Base-by-base conservation (phyloP, 2,113 vertebrate genomes). In the Pangasianodon gigas region DNA sequence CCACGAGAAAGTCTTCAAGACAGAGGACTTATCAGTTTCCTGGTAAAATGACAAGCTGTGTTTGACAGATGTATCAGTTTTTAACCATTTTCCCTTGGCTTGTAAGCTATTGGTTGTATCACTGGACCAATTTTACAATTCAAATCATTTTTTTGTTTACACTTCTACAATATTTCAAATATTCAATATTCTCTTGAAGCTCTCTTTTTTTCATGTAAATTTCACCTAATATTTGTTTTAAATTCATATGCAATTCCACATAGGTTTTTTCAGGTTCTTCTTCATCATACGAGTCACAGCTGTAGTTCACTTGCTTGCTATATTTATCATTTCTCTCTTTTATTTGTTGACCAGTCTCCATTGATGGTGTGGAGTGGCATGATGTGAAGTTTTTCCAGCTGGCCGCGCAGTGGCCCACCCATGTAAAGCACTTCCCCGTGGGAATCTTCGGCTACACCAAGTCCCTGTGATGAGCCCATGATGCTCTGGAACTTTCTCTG, bases 401-500 rank as follows among this genome's bases (percentile, higher is more conserved):
- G 81, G 96, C 97, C 0, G 96, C 97, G 2, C 97, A 97, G 95
- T 97, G 97, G 96, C 96, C 97, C 77, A 97, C 97, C 0, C 97
- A 97, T 0, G 96, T 97, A 91, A 97, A 97, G 92, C 95, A 97
- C 93, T 96, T 97, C 92, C 97, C 97, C 8, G 95, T 97, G 18
- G 96, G 96, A 87, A 95, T 97, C 90, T 97, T 97, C 0, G 93
- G 96, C 90, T 96, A 96, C 94, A 96, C 93, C 0, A 97, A 97
- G 92, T 93, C 92, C 0, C 90, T 89, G 89, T 96, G 95, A 96
- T 77, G 77, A 26, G 19, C 60, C 26, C 3, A 2, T 8, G 46
- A 16, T 26, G 13, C 62, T 81, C 87, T 58, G 29, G 65, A 89
- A 81, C 26, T 19, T 52, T 83, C 81, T 87, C 84, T 21, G 6